These are phyloP conservation scores for Anolis apletophallus DNA, from an alignment of 2,797 vertebrate genomes.

Conservation along the genomic window DNA sequence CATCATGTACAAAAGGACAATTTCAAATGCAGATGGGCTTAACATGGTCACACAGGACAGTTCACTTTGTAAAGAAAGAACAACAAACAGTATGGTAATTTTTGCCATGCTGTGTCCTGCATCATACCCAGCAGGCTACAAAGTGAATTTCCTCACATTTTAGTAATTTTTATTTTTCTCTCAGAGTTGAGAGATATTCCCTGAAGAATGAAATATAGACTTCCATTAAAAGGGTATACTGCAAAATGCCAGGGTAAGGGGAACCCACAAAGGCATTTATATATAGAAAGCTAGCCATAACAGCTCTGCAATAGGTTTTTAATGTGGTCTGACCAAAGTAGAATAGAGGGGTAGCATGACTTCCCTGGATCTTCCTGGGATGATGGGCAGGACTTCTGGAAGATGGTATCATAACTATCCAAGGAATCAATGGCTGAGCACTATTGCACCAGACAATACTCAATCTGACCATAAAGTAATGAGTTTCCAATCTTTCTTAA, in stretches of 20 bases:
- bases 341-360: no score
- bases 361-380: no score
- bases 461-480: not conserved
- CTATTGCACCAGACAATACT: no score
- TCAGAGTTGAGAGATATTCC: not conserved
- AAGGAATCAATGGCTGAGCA: no score
- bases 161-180: conserved; percentile 9
- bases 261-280: not conserved
- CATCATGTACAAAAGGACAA: conserved; percentile 17
- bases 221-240: not conserved
- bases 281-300: not conserved
- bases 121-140: not conserved
- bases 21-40: conserved; percentile 13
- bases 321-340: no score
- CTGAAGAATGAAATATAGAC: conserved; percentile 17
- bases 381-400: no score
- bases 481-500: not conserved
- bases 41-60: not conserved
- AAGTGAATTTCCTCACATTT: not conserved
- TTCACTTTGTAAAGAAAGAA: not conserved
- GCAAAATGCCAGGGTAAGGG: not conserved
- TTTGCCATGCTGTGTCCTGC: conserved; percentile 4
- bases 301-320: not conserved
- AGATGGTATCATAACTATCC: no score
- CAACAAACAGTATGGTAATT: conserved; percentile 32